Evolutionary conservation across 2,888 invertebrate genomes (phyloP).

Genomic region (Lasioglossum oenotherae): DNA sequence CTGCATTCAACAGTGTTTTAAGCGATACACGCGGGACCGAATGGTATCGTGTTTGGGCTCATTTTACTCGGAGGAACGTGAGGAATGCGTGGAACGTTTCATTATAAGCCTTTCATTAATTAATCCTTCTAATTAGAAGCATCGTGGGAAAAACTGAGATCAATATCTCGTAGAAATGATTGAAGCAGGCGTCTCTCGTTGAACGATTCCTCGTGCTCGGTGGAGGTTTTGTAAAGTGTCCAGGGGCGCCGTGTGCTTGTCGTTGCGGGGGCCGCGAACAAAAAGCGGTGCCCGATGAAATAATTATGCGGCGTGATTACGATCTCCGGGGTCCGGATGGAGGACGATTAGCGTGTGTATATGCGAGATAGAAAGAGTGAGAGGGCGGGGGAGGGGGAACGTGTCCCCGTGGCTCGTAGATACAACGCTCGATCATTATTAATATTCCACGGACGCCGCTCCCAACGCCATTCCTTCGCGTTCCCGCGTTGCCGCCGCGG

Average conservation of each 20-base stretch:
- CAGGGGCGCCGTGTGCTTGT: slow-evolving; percentile 8
- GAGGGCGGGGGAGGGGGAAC: background rate
- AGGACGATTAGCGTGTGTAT: slow-evolving; percentile 66
- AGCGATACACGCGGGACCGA: too few relatives aligned
- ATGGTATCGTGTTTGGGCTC: too few relatives aligned
- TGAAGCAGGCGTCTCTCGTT: background rate
- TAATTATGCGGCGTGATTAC: slow-evolving; percentile 71
- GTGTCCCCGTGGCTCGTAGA: slow-evolving; percentile 43
- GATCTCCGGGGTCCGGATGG: slow-evolving; percentile 69
- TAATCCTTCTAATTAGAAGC: too few relatives aligned
- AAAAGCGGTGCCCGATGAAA: slow-evolving; percentile 67
- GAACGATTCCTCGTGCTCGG: background rate
- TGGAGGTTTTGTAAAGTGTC: slow-evolving; percentile 11
- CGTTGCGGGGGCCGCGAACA: slow-evolving; percentile 32
- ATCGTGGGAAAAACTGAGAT: too few relatives aligned
- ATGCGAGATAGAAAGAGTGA: background rate
- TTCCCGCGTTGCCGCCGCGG: slow-evolving; percentile 37
- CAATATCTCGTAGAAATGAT: background rate
- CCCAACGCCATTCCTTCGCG: slow-evolving; percentile 69
- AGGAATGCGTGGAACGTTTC: too few relatives aligned
- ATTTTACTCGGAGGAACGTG: too few relatives aligned
- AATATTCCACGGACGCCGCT: slow-evolving; percentile 75
- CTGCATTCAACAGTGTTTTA: too few relatives aligned
- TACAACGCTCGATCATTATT: slow-evolving; percentile 73
- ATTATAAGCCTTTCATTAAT: too few relatives aligned